Evolutionary conservation across 1,140 invertebrate species (phyloP), one percentile per base, ranked within the genome.

Genomic region (Nephila pilipes): DNA sequence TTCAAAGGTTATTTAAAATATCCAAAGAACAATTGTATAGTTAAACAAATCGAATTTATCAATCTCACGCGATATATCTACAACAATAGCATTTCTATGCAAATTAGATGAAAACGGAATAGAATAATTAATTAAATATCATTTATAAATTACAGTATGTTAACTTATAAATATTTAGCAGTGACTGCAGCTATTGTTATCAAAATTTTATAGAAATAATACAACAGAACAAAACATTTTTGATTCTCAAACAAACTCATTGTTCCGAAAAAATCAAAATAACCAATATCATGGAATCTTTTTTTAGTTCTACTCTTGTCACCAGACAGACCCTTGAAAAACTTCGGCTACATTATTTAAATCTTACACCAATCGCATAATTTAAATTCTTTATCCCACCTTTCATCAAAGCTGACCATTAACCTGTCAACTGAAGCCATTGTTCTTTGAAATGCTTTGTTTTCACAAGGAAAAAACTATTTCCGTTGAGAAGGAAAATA

Each of bases 381-480:
- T 75, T 32, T 75, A 18, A 75, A 75, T 75, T 75, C 69, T 29
- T 75, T 75, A 75, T 75, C 69, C 32, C 69, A 32, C 69, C 69
- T 36, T 36, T 32, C 69, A 75, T 75, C 69, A 75, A 36, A 75
- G 16, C 16, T 75, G 69, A 25, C 69, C 69, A 75, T 75, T 75
- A 75, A 32, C 69, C 29, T 75, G 69, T 75, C 69, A 75, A 32
- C 32, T 29, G 36, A 16, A 75, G 18, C 69, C 32, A 32, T 75
- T 75, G 69, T 75, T 75, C 69, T 75, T 75, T 36, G 69, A 75
- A 36, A 75, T 75, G 69, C 69, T 75, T 75, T 75, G 69, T 75
- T 32, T 75, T 32, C 18, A 32, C 3, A 32, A 75, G 69, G 69
- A 29, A 75, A 75, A 32, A 75, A 75, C 32, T 75, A 32, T 18